phyloP scores from a whole-genome alignment of 2,797 vertebrate species.

The Remorina albescens region DNA sequence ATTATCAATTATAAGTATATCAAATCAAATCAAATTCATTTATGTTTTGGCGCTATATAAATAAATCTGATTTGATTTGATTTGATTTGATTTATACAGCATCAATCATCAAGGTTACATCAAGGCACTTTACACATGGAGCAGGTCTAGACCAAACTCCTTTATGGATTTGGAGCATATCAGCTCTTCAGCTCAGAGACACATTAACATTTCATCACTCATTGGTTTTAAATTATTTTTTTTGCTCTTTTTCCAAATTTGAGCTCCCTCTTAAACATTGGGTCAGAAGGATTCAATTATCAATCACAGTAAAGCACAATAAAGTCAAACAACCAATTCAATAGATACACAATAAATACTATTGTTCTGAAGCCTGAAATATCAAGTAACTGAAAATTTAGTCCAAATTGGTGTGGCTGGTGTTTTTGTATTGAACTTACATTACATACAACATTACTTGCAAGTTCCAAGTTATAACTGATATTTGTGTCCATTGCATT shows the following conservation, averaged over 20 bases:
- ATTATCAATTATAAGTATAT: too few relatives aligned
- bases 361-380: not conserved
- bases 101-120: too few relatives aligned
- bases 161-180: too few relatives aligned
- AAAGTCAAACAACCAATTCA: slow-evolving; percentile 8
- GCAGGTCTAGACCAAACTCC: too few relatives aligned
- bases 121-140: too few relatives aligned
- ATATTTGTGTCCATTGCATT: not conserved
- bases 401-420: not conserved
- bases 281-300: not conserved
- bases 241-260: not conserved
- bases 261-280: not conserved
- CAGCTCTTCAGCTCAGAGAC: not conserved
- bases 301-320: not conserved
- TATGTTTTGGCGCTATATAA: too few relatives aligned
- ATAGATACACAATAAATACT: slow-evolving; percentile 6
- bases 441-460: too few relatives aligned
- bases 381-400: not conserved
- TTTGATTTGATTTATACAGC: too few relatives aligned
- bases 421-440: not conserved
- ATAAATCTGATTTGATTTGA: too few relatives aligned
- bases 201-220: not conserved
- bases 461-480: too few relatives aligned
- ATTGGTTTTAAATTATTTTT: slow-evolving; percentile 2
- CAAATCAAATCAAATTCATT: too few relatives aligned